Evolutionary conservation across 2,888 invertebrate species (phyloP).

Genomic region (Homarus gammarus): DNA sequence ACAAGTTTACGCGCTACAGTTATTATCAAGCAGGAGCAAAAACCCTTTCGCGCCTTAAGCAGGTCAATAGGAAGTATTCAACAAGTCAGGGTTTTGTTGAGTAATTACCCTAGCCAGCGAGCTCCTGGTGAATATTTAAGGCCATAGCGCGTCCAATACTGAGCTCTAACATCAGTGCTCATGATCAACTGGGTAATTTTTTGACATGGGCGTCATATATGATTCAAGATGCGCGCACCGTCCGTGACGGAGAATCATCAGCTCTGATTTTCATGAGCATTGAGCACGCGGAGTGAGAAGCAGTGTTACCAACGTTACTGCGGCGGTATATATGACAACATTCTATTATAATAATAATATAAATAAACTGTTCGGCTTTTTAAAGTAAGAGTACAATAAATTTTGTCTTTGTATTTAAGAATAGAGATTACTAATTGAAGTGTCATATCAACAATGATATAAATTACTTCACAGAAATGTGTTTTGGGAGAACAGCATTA

Average conservation of each 20-base stretch:
- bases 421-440: too few relatives aligned
- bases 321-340: background rate
- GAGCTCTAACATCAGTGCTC: conserved; percentile 32
- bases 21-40: background rate
- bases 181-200: conserved; percentile 52
- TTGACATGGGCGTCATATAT: conserved; percentile 40
- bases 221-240: conserved; percentile 28
- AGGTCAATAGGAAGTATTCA: background rate
- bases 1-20: background rate
- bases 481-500: background rate
- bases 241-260: conserved; percentile 18
- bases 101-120: conserved; percentile 1
- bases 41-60: background rate
- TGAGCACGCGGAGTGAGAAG: background rate
- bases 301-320: background rate
- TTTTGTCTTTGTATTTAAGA: too few relatives aligned
- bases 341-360: background rate
- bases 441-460: too few relatives aligned
- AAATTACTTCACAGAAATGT: background rate
- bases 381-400: too few relatives aligned
- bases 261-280: background rate
- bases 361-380: too few relatives aligned
- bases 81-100: background rate
- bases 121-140: conserved; percentile 38
- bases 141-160: background rate